Conservation (phyloP, 2,113 vertebrate species). For the Stegastes partitus region DNA sequence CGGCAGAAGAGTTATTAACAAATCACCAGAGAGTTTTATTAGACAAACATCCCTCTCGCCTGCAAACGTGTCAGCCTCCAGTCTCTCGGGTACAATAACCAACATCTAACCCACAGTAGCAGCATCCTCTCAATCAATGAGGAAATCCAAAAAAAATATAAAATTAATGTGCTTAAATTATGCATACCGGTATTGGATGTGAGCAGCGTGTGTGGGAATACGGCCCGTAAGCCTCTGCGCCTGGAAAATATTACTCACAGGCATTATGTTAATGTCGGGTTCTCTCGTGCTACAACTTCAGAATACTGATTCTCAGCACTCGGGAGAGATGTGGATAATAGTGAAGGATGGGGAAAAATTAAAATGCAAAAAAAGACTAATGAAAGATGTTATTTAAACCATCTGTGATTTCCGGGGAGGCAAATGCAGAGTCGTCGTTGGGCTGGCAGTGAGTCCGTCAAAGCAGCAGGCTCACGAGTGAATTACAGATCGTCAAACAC, state of each 20-base stretch:
- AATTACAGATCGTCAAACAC: no score
- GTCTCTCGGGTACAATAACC: conserved; percentile 6
- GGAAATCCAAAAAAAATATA: conserved; percentile 7
- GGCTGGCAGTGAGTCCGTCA: no score
- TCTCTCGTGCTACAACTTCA: no score
- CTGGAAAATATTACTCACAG: no score
- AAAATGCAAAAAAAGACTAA: not conserved
- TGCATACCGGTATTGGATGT: not conserved
- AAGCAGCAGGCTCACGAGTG: no score
- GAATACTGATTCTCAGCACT: no score
- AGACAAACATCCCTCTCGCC: conserved; percentile 1
- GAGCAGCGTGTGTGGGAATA: not conserved
- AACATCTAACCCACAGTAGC: not conserved
- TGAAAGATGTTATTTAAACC: conserved; percentile 7
- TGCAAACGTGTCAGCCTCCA: not conserved
- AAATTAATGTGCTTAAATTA: not conserved
- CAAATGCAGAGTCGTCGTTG: not conserved
- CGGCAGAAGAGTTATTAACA: conserved; percentile 12
- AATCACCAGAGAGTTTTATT: conserved; percentile 26
- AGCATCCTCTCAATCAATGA: conserved; percentile 9
- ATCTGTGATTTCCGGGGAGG: not conserved
- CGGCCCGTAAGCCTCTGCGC: not conserved
- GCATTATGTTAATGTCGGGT: no score
- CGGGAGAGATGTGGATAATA: not conserved
- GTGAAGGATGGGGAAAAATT: not conserved